Conservation (phyloP, 2,113 vertebrate genomes). For the Columba livia region DNA sequence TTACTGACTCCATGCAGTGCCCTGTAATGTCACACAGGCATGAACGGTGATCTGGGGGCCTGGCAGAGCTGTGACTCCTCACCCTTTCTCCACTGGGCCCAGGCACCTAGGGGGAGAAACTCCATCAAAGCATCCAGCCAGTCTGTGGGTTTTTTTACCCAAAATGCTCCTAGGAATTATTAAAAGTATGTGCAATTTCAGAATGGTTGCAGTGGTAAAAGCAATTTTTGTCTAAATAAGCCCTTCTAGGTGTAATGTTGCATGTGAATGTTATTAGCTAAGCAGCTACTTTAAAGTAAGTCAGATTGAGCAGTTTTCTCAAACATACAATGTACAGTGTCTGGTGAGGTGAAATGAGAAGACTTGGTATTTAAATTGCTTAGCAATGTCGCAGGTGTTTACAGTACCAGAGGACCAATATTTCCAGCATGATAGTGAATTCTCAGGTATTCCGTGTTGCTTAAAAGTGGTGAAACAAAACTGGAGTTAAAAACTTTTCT, state of each 20-base stretch:
- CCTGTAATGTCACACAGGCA: fast-evolving
- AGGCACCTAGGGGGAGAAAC: background rate
- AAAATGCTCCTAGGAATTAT: background rate
- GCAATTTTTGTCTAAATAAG: background rate
- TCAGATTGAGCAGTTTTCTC: background rate
- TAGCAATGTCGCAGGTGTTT: background rate
- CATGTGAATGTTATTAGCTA: background rate
- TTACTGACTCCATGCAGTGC: fast-evolving
- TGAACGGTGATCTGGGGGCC: background rate
- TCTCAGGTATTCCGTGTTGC: background rate
- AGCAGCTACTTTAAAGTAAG: background rate
- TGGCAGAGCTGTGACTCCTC: background rate
- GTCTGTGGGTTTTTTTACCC: background rate
- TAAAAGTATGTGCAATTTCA: background rate
- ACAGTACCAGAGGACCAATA: background rate
- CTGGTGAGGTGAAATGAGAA: background rate
- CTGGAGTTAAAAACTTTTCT: background rate
- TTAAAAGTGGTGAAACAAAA: background rate
- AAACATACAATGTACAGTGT: background rate
- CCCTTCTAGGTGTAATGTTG: background rate
- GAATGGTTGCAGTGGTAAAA: background rate
- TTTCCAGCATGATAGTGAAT: background rate
- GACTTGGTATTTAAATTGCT: background rate
- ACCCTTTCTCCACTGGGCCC: background rate
- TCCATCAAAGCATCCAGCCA: background rate